Evolutionary conservation across 2,797 vertebrate species (phyloP).

Genomic region (Urosaurus nigricauda): DNA sequence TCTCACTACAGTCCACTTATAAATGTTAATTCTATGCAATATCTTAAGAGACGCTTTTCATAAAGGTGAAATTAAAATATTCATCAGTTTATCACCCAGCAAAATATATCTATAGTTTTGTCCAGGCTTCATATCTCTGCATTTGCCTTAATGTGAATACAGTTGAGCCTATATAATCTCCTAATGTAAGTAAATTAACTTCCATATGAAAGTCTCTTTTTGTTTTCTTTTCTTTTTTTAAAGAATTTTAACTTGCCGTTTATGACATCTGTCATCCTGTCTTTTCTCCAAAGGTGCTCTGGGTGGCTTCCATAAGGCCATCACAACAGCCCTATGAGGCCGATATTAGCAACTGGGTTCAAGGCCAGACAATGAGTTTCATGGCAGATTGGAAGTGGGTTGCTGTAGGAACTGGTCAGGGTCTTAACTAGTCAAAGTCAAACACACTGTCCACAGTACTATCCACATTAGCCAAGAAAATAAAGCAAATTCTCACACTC

Average conservation of each 20-base stretch:
- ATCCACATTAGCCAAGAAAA: not conserved
- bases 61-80: not conserved
- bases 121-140: not conserved
- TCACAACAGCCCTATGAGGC: not conserved
- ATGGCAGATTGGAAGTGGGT: not conserved
- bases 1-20: not conserved
- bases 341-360: not conserved
- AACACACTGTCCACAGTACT: not conserved
- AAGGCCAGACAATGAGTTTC: not conserved
- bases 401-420: not conserved
- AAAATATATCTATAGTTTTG: not conserved
- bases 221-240: not conserved
- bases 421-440: not conserved
- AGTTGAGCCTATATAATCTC: not conserved
- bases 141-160: not conserved
- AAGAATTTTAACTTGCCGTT: not conserved
- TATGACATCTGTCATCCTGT: not conserved
- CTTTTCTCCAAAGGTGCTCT: not conserved
- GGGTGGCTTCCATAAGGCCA: not conserved
- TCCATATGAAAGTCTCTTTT: not conserved
- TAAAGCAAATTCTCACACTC: not conserved
- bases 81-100: not conserved
- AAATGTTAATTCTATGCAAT: not conserved
- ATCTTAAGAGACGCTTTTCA: constrained; percentile 6
- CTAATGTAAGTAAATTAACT: not conserved